phyloP scores from a whole-genome alignment of 2,797 vertebrate genomes.

The Pantherophis vulpinus region DNA sequence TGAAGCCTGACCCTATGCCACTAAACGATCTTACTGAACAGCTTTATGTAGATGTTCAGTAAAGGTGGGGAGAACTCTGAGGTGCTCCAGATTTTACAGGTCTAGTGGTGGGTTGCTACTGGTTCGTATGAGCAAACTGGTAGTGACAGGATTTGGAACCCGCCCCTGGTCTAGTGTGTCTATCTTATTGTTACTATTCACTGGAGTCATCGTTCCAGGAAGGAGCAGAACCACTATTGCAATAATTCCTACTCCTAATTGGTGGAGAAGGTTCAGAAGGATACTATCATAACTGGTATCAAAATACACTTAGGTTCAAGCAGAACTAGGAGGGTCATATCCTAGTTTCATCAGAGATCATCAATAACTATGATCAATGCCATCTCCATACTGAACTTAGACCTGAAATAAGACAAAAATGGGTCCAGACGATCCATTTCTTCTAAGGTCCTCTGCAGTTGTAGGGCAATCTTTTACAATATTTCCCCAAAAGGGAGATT shows the following conservation, averaged over 20 bases:
- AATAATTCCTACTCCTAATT: neutral
- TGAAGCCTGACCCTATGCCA: neutral
- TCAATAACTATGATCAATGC: neutral
- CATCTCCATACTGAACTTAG: neutral
- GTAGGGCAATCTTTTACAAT: no score
- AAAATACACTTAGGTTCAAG: neutral
- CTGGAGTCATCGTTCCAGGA: neutral
- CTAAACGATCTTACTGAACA: neutral
- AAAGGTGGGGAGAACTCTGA: neutral
- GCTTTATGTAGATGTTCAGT: neutral
- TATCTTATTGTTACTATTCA: neutral
- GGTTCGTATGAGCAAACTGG: no score
- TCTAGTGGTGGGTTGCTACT: neutral
- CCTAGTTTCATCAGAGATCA: neutral
- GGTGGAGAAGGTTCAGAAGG: neutral
- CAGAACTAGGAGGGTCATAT: neutral
- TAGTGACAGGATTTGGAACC: no score
- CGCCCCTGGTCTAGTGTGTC: no score
- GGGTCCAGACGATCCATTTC: neutral
- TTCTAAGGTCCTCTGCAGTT: neutral
- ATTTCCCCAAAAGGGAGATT: neutral
- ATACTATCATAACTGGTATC: neutral
- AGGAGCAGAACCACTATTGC: neutral
- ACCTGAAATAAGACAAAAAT: neutral
- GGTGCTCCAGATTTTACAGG: neutral